Base-by-base conservation (phyloP, 2,797 vertebrate species). In the Crenuchus spilurus region DNA sequence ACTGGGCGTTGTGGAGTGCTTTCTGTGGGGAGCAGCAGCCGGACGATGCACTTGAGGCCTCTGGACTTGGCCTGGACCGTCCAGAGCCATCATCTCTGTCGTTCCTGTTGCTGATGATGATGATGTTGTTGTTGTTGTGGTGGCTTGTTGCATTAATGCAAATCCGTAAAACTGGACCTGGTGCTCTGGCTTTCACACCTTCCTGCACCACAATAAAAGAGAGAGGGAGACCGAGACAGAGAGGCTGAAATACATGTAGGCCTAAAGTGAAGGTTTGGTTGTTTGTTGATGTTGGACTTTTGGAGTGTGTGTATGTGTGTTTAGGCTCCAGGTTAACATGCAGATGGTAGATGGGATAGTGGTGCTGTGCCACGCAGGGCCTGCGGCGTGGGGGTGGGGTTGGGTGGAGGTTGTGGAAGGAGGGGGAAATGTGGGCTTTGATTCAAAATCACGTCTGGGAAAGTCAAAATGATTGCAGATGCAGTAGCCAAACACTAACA, bases 91-190 rank as follows among this genome's bases (percentile, higher is more conserved):
- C 46, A 26, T 4, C 57, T 11, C 33, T 39, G 33, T 0, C n/a
- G 8, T 0, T 20, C 13, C 1, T 20, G 31, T 4, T 3, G 6
- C 30, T 7, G 58, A 24, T 16, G n/a, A n/a, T n/a, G n/a, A n/a
- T n/a, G n/a, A n/a, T n/a, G n/a, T n/a, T n/a, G n/a, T n/a, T n/a
- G 20, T 22, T 39, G 58, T n/a, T 9, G 33, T 74, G 44, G 62
- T 71, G 58, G 67, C 75, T 70, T 88, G 85, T 77, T 88, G 67
- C 72, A 88, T 88, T 90, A 84, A 89, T 78, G 82, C 87, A 91
- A 92, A 93, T 92, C 91, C 89, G 80, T 89, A 89, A 90, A 92
- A 87, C 87, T 92, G 90, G 91, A 91, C 66, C 58, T 49, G 66
- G 84, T 18, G 78, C 51, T 77, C 88, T 91, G 91, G 89, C 88